These are phyloP conservation scores for Halictus quadricinctus DNA, from an alignment of 2,888 invertebrate species.

Conservation along the genomic window DNA sequence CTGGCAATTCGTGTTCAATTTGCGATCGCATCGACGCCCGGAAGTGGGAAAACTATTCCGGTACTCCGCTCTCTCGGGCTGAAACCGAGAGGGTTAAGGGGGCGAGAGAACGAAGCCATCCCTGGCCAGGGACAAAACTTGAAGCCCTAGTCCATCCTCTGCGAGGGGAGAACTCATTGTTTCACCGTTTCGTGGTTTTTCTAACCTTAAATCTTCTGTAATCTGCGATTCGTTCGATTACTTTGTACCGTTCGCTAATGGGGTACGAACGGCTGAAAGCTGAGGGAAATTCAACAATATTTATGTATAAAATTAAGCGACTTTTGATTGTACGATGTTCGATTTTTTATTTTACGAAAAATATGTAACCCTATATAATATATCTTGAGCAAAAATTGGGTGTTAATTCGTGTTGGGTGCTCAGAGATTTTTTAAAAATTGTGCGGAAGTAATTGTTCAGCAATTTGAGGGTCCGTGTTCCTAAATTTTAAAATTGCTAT, in stretches of 20 bases:
- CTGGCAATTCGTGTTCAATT: neutral
- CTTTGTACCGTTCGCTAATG: neutral
- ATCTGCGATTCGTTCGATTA: neutral
- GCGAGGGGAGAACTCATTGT: neutral
- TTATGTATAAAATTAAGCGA: neutral
- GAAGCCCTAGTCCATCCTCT: neutral
- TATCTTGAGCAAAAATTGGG: too few relatives aligned
- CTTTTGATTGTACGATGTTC: neutral
- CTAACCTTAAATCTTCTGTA: neutral
- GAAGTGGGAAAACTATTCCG: slow-evolving; percentile 13
- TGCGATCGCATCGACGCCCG: too few relatives aligned
- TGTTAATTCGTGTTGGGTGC: too few relatives aligned
- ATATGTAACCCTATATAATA: too few relatives aligned
- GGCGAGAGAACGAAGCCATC: slow-evolving; percentile 9
- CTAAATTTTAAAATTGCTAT: too few relatives aligned
- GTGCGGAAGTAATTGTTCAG: too few relatives aligned
- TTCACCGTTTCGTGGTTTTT: neutral
- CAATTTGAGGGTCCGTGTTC: too few relatives aligned
- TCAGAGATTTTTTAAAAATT: too few relatives aligned
- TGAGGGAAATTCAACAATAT: neutral
- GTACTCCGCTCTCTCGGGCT: neutral
- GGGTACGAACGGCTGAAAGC: neutral
- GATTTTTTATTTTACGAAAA: too few relatives aligned
- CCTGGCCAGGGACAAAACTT: neutral
- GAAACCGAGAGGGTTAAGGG: slow-evolving; percentile 1